These are phyloP conservation scores for Hymenopus coronatus DNA, from an alignment of 2,888 invertebrate species.

Conservation along the genomic window DNA sequence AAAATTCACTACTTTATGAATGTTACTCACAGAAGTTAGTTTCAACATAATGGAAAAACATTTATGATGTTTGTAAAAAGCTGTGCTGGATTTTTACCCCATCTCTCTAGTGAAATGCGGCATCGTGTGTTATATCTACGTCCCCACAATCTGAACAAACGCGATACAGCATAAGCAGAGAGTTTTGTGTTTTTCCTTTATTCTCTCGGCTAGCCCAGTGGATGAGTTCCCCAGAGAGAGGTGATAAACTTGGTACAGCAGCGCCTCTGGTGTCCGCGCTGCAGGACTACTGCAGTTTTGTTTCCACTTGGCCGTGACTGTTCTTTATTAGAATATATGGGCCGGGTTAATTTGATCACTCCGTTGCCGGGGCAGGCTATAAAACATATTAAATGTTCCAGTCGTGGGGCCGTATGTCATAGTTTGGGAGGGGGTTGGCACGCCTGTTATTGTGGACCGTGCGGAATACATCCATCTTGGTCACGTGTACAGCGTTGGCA, in stretches of 20 bases:
- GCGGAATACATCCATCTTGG: neutral
- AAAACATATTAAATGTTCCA: neutral
- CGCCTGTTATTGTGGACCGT: neutral
- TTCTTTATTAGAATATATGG: neutral
- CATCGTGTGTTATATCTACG: neutral
- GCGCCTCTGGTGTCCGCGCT: neutral
- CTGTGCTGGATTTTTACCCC: neutral
- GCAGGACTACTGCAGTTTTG: neutral
- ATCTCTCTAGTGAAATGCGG: neutral
- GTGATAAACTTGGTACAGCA: neutral
- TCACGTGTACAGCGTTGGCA: neutral
- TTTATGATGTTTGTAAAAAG: neutral
- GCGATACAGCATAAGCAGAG: neutral
- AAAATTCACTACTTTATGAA: too few species aligned
- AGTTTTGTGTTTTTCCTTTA: neutral
- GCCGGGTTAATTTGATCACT: neutral
- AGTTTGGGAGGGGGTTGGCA: neutral
- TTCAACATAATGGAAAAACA: neutral
- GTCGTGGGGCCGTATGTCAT: neutral
- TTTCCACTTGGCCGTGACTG: neutral
- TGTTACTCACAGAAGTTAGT: too few species aligned
- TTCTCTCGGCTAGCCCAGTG: neutral
- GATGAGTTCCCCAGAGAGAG: neutral
- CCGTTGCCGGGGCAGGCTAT: neutral
- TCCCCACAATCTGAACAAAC: neutral